Conservation (phyloP, 2,113 vertebrate genomes). For the Hyperopisus bebe region DNA sequence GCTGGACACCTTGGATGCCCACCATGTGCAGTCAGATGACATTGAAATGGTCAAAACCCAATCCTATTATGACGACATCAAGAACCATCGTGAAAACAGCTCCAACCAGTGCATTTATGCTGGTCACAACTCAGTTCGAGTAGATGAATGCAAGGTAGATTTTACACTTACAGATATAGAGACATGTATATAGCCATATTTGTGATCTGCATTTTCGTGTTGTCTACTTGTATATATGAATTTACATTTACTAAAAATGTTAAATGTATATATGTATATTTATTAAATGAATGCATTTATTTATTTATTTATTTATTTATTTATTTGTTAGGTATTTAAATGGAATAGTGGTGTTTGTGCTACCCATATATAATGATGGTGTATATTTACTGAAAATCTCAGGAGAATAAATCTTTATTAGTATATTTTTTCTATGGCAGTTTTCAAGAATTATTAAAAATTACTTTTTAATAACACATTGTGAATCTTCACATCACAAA, state of each 20-base stretch:
- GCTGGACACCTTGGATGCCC: constrained; percentile 78
- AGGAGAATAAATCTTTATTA: neutral
- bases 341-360: constrained; percentile 73
- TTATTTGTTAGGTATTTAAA: constrained; percentile 11
- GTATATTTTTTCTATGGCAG: neutral
- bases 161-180: constrained; percentile 92
- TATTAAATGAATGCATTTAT: constrained; percentile 37
- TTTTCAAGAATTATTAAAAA: neutral
- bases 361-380: constrained; percentile 37
- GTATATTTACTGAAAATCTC: neutral
- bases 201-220: constrained; percentile 34
- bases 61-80: constrained; percentile 75
- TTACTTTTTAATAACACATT: neutral
- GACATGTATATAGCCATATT: constrained; percentile 83
- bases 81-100: constrained; percentile 84
- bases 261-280: constrained; percentile 31
- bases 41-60: constrained; percentile 89
- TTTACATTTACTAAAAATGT: constrained; percentile 21
- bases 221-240: constrained; percentile 37
- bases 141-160: constrained; percentile 99
- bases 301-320: constrained; percentile 35
- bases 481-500: neutral
- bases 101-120: constrained; percentile 87
- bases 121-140: constrained; percentile 87
- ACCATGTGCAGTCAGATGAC: constrained; percentile 76